A percentile compares a stretch with the other conserved stretches of the same genome.
phyloP scores from a whole-genome alignment of 1,140 invertebrate species.

The Heliconius hermathena region DNA sequence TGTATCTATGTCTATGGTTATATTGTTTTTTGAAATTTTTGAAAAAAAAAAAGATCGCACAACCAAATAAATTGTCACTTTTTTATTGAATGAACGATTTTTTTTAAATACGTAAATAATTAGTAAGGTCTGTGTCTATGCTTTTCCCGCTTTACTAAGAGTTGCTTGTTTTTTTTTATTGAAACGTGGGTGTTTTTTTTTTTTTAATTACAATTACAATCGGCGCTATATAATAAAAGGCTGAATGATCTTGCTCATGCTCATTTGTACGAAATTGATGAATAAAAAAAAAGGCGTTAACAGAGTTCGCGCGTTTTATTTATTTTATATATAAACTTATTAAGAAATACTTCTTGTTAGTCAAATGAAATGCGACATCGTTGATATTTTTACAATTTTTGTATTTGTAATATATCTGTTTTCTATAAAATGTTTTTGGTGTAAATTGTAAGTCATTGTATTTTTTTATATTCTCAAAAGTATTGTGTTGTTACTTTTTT shows the following conservation, averaged over 20 bases:
- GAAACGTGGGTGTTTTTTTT: neutral
- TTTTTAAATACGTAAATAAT: too few species aligned
- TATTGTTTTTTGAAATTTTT: too few species aligned
- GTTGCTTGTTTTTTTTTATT: neutral
- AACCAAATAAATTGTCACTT: too few species aligned
- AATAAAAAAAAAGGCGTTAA: neutral
- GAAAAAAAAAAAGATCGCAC: too few species aligned
- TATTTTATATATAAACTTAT: neutral
- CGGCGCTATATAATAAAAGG: neutral
- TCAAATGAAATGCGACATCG: neutral
- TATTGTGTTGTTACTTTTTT: neutral
- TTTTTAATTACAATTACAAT: neutral
- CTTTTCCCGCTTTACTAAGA: neutral
- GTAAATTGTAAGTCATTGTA: neutral
- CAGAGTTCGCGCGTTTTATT: conserved; percentile 1
- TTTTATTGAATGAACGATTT: too few species aligned
- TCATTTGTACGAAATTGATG: neutral
- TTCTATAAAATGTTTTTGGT: conserved; percentile 1
- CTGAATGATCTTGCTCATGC: conserved; percentile 35
- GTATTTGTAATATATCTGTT: neutral
- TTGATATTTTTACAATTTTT: conserved; percentile 7
- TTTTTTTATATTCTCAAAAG: neutral
- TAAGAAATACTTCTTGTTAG: neutral
- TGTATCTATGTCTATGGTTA: too few species aligned
- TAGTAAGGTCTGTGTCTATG: neutral